Percentiles rank a stretch among this genome's conserved stretches.
Evolutionary conservation across 2,888 invertebrate genomes (phyloP).

Genomic region (Vesta saturnalis): DNA sequence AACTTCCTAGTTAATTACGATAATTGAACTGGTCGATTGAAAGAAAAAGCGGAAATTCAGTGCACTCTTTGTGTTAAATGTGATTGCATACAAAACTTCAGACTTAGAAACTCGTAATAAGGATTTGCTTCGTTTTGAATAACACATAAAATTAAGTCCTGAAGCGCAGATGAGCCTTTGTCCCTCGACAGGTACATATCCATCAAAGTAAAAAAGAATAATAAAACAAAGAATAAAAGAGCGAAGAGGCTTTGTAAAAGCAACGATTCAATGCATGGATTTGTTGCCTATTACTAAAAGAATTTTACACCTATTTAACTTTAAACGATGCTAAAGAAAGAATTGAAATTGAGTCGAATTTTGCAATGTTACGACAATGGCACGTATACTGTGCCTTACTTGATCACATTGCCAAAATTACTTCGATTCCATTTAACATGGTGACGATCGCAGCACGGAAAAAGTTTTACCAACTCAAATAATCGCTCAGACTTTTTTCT

Average conservation of each 20-base stretch:
- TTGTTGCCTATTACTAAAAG: conserved; percentile 60
- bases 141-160: conserved; percentile 57
- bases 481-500: conserved; percentile 47
- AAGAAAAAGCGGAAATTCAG: conserved; percentile 45
- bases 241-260: conserved; percentile 30
- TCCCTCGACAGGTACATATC: conserved; percentile 38
- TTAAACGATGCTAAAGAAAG: conserved; percentile 57
- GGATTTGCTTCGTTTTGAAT: conserved; percentile 51
- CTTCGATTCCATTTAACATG: conserved; percentile 63
- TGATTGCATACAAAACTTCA: conserved; percentile 51
- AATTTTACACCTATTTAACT: conserved; percentile 64
- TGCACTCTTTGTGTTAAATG: conserved; percentile 48
- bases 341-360: conserved; percentile 53
- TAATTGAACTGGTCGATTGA: conserved; percentile 54
- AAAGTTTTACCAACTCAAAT: conserved; percentile 43
- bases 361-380: conserved; percentile 42
- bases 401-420: conserved; percentile 61
- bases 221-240: conserved; percentile 40
- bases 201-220: conserved; percentile 35
- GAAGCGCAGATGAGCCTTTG: conserved; percentile 39
- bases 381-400: conserved; percentile 56
- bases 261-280: conserved; percentile 47
- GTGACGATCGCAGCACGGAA: conserved; percentile 39
- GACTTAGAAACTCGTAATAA: conserved; percentile 47
- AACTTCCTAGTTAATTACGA: conserved; percentile 55